A percentile compares a stretch with the other conserved stretches of the same genome.
Conservation (phyloP, 2,113 vertebrate genomes). For the Gorilla gorilla region DNA sequence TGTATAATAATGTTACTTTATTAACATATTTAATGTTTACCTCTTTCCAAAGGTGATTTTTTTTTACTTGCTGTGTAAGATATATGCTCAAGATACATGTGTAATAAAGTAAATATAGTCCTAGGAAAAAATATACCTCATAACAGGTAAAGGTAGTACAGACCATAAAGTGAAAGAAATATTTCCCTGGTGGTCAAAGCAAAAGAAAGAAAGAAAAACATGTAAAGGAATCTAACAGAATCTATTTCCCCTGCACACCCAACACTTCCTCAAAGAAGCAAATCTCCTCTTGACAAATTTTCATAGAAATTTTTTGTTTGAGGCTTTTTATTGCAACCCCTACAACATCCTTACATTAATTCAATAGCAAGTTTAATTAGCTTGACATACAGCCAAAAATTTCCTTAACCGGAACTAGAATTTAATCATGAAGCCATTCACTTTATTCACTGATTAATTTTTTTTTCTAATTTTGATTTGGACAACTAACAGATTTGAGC, state of each 20-base stretch:
- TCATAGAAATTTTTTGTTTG: neutral
- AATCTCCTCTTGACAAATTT: neutral
- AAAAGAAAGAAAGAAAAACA: neutral
- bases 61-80: neutral
- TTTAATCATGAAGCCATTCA: slow-evolving; percentile 27
- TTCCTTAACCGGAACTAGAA: slow-evolving; percentile 29
- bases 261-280: neutral
- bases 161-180: neutral
- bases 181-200: neutral
- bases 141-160: neutral
- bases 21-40: neutral
- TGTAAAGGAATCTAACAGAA: neutral
- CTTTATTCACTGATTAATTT: neutral
- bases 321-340: neutral
- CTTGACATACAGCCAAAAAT: neutral
- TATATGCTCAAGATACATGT: neutral
- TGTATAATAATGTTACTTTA: neutral
- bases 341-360: neutral
- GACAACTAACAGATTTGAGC: neutral
- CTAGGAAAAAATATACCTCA: neutral
- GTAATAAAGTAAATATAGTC: neutral
- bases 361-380: slow-evolving; percentile 31
- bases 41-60: neutral
- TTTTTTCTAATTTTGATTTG: neutral
- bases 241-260: neutral